Conservation (phyloP, 2,888 invertebrate genomes). For the Agriopis aurantiaria region DNA sequence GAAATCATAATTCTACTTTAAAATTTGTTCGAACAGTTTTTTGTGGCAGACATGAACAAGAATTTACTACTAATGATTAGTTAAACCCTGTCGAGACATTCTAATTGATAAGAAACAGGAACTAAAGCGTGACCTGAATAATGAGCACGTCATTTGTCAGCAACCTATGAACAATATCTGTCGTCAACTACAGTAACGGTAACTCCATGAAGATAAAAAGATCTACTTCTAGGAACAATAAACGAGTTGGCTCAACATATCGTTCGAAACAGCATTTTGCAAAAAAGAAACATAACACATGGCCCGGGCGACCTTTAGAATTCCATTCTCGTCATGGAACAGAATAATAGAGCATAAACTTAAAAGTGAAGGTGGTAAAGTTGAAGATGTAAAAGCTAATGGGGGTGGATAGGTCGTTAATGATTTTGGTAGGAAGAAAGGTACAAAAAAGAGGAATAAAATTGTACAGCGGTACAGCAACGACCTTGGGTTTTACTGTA, state of each 20-base stretch:
- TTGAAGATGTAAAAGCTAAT: constrained; percentile 42
- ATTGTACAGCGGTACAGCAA: constrained; percentile 78
- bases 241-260: constrained; percentile 63
- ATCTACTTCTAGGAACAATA: constrained; percentile 54
- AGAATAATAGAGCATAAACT: constrained; percentile 46
- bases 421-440: constrained; percentile 70
- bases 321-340: constrained; percentile 57
- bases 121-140: constrained; percentile 23
- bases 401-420: constrained; percentile 57
- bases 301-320: constrained; percentile 79
- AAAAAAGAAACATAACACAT: constrained; percentile 78
- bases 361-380: constrained; percentile 46
- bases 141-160: constrained; percentile 9
- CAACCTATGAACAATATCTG: constrained; percentile 17
- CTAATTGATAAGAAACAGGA: constrained; percentile 20
- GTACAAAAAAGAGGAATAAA: constrained; percentile 76
- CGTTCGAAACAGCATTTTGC: constrained; percentile 72
- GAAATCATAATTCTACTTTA: too few species aligned
- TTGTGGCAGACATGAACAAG: constrained; percentile 1
- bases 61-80: constrained; percentile 3
- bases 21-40: neutral
- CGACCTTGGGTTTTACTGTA: constrained; percentile 83
- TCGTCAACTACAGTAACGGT: constrained; percentile 41
- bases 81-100: constrained; percentile 5
- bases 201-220: constrained; percentile 50